Evolutionary conservation across 2,888 invertebrate genomes (phyloP).

Genomic region (Syritta pipiens): DNA sequence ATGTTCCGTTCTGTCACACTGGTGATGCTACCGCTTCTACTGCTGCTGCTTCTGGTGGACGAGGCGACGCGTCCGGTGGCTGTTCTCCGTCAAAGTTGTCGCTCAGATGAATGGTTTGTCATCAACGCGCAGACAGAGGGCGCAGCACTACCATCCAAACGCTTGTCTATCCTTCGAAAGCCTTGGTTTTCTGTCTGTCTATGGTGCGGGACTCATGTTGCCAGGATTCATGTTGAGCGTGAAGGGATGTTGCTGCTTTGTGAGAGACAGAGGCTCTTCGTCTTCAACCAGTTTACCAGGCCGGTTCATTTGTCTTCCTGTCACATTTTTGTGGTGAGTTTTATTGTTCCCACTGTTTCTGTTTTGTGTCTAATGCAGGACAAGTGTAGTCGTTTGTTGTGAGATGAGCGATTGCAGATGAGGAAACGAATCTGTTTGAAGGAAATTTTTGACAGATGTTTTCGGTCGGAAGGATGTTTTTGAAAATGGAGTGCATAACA

Average conservation of each 20-base stretch:
- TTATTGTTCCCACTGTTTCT: conserved; percentile 11
- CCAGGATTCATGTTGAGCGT: background rate
- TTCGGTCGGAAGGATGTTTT: no score
- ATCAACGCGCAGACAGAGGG: conserved; percentile 21
- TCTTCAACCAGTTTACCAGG: conserved; percentile 10
- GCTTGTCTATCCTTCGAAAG: conserved; percentile 58
- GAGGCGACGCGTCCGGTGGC: no score
- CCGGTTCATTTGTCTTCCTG: conserved; percentile 47
- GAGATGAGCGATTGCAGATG: background rate
- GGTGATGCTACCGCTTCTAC: conserved; percentile 1
- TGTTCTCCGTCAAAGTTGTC: conserved; percentile 59
- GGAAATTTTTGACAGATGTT: background rate
- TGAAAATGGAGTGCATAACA: no score
- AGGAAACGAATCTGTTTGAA: background rate
- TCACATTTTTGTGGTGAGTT: conserved; percentile 46
- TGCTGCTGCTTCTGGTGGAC: conserved; percentile 8
- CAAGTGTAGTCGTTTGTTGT: background rate
- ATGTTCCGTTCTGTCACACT: conserved; percentile 53
- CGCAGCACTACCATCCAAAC: conserved; percentile 47
- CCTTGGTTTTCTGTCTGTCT: conserved; percentile 51
- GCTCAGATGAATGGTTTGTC: conserved; percentile 63
- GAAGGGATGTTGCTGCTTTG: background rate
- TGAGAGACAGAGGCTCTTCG: no score
- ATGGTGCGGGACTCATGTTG: conserved; percentile 39
- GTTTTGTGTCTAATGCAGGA: background rate